Conservation (phyloP, 2,113 vertebrate genomes). For the Orientallactaga bullata region DNA sequence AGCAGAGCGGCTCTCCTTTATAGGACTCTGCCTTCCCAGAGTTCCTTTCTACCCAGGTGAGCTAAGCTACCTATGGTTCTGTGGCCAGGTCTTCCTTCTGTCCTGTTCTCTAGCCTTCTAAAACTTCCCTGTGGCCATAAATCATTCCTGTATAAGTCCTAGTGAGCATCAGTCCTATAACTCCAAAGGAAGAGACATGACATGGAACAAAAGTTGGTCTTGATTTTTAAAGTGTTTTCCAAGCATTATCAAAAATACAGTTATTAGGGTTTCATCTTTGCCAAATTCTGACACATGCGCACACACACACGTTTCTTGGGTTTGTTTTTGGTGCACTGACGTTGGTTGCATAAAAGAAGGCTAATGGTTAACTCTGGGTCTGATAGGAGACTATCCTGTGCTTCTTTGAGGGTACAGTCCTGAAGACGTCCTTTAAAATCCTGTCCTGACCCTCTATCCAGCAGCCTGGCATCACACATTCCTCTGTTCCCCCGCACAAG, state of each 20-base stretch:
- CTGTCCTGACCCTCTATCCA: too few species aligned
- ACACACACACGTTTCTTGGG: neutral
- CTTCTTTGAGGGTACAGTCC: neutral
- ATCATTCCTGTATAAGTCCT: neutral
- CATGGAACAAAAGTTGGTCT: neutral
- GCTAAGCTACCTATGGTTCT: neutral
- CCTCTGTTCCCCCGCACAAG: neutral
- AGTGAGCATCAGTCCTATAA: neutral
- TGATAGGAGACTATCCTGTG: rapidly evolving
- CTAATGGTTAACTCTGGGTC: neutral
- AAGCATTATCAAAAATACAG: neutral
- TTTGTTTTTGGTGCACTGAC: neutral
- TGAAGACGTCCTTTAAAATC: too few species aligned
- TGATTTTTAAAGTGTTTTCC: neutral
- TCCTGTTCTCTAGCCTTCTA: rapidly evolving
- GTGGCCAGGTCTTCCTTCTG: too few species aligned
- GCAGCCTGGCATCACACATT: neutral
- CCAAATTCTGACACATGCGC: neutral
- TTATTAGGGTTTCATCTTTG: neutral
- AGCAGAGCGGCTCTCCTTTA: neutral
- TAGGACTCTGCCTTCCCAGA: neutral
- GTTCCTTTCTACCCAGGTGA: too few species aligned
- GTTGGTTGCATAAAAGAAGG: too few species aligned
- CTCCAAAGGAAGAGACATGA: neutral
- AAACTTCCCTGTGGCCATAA: neutral